phyloP scores from a whole-genome alignment of 2,797 vertebrate species.

The Amazonetta brasiliensis region DNA sequence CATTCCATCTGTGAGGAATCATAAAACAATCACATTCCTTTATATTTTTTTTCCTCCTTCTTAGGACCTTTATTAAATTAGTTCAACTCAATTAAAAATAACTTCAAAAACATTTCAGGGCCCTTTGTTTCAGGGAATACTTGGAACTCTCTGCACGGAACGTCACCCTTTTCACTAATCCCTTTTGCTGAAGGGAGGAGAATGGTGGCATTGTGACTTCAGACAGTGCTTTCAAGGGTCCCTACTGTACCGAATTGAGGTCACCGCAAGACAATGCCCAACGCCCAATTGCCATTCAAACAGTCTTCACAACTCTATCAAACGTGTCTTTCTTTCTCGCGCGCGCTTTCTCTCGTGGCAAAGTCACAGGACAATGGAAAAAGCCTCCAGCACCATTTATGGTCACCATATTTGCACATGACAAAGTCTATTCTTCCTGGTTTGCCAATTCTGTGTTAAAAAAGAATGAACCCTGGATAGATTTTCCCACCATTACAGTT shows the following conservation, averaged over 20 bases:
- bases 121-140: constrained; percentile 89
- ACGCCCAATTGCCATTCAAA: constrained; percentile 96
- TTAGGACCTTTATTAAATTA: constrained; percentile 88
- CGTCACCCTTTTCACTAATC: constrained; percentile 95
- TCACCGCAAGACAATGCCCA: constrained; percentile 94
- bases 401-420: constrained; percentile 85
- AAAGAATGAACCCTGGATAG: constrained; percentile 77
- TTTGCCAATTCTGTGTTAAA: constrained; percentile 73
- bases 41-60: constrained; percentile 76
- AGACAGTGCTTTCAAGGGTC: constrained; percentile 96
- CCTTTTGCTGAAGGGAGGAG: constrained; percentile 92
- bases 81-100: constrained; percentile 91
- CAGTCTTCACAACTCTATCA: constrained; percentile 97
- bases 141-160: constrained; percentile 96
- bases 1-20: constrained; percentile 90
- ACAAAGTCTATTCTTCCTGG: constrained; percentile 84
- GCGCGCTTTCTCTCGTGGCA: constrained; percentile 89
- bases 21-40: constrained; percentile 88
- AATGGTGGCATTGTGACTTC: constrained; percentile 95
- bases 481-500: constrained; percentile 84
- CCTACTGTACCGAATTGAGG: constrained; percentile 99
- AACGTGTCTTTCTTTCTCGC: constrained; percentile 89
- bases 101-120: constrained; percentile 87
- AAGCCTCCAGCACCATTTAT: constrained; percentile 80
- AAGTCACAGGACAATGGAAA: constrained; percentile 85